Conservation (phyloP, 2,888 invertebrate genomes). For the Zhuqinia jingwanae region DNA sequence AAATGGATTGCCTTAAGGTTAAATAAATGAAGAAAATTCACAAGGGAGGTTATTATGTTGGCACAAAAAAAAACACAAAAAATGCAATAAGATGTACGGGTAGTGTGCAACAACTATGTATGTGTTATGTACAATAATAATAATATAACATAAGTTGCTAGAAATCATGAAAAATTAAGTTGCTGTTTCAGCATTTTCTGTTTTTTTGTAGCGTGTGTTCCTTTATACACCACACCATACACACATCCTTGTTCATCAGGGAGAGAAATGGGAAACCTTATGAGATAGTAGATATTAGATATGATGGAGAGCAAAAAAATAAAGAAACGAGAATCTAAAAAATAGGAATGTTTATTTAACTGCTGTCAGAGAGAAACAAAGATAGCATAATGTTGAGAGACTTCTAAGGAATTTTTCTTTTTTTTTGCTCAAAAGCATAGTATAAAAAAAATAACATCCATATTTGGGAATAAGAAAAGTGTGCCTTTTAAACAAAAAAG, state of each 20-base stretch:
- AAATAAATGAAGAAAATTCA: constrained; percentile 48
- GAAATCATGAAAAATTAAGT: constrained; percentile 66
- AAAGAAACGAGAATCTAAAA: not conserved
- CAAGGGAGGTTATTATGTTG: constrained; percentile 62
- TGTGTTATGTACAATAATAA: not conserved
- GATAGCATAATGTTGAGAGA: constrained; percentile 2
- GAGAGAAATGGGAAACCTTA: constrained; percentile 13
- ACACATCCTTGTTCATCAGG: constrained; percentile 46
- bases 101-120: constrained; percentile 42
- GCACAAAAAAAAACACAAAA: constrained; percentile 38
- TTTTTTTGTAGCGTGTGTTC: not conserved
- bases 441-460: constrained; percentile 1
- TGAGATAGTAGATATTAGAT: constrained; percentile 47
- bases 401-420: not conserved
- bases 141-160: constrained; percentile 35
- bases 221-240: not conserved
- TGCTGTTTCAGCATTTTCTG: not conserved
- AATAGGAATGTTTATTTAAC: constrained; percentile 23
- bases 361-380: constrained; percentile 22
- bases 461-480: constrained; percentile 5
- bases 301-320: constrained; percentile 35
- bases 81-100: constrained; percentile 27
- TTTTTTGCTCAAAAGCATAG: not conserved
- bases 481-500: constrained; percentile 3
- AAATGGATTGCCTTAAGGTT: constrained; percentile 70